Conservation (phyloP, 2,113 vertebrate species). For the Ursus arctos region DNA sequence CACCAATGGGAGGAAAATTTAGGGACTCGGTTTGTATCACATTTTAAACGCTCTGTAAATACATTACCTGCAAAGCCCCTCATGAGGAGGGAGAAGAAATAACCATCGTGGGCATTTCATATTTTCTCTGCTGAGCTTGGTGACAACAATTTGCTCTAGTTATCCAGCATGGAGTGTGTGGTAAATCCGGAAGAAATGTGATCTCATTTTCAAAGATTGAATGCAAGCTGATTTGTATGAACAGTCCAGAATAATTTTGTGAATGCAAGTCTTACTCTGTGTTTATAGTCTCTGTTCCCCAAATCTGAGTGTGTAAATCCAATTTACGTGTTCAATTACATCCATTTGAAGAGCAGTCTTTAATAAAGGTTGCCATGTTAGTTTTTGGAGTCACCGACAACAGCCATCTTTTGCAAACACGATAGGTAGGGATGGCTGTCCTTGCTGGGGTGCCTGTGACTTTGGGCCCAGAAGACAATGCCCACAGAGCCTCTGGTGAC, state of each 20-base stretch:
- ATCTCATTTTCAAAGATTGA: conserved; percentile 43
- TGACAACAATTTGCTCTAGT: not conserved
- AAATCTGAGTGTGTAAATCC: conserved; percentile 56
- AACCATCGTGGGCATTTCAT: not conserved
- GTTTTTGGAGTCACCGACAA: not conserved
- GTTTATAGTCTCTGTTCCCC: not conserved
- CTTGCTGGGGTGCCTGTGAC: not conserved
- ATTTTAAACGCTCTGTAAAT: conserved; percentile 56
- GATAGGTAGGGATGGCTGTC: not conserved
- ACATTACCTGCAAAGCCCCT: conserved; percentile 26
- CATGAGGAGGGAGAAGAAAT: not conserved
- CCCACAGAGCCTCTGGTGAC: not conserved
- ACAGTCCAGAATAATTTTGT: not conserved
- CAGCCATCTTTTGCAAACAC: not conserved
- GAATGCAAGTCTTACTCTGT: conserved; percentile 3
- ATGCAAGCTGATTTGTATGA: conserved; percentile 54
- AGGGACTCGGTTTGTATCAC: conserved; percentile 35
- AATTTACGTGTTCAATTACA: conserved; percentile 19
- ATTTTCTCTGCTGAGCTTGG: not conserved
- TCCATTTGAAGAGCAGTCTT: not conserved
- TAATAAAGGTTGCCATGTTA: not conserved
- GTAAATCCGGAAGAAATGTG: conserved; percentile 47
- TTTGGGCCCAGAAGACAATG: not conserved
- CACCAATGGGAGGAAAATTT: conserved; percentile 34
- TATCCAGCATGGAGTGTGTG: not conserved